A percentile compares a stretch with the other conserved stretches of the same genome.
Conservation (phyloP, 2,797 vertebrate genomes). For the Poeciliopsis turneri region DNA sequence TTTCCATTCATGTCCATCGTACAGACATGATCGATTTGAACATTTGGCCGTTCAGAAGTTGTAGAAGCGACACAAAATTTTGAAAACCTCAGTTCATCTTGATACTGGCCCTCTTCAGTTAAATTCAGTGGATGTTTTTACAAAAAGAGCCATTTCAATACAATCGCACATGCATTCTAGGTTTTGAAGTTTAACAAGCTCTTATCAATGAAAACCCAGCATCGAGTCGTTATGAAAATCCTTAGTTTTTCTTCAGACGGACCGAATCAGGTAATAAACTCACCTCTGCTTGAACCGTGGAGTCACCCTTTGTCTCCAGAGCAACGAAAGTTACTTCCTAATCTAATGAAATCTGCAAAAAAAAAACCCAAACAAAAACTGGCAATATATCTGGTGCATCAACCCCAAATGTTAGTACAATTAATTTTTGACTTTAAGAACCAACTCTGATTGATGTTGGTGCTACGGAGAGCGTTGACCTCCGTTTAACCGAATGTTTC, state of each 20-base stretch:
- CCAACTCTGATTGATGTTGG: background rate
- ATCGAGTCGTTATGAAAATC: background rate
- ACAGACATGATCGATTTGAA: background rate
- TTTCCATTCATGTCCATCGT: background rate
- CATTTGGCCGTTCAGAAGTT: background rate
- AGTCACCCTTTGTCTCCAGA: background rate
- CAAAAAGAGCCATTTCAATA: background rate
- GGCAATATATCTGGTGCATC: background rate
- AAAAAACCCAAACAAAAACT: background rate
- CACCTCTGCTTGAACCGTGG: background rate
- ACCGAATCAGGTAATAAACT: no score
- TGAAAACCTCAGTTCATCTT: background rate
- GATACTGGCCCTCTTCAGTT: background rate
- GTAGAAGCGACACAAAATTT: background rate
- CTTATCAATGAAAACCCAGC: background rate
- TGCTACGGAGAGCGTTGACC: slow-evolving; percentile 10
- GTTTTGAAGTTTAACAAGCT: background rate
- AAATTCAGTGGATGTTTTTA: background rate
- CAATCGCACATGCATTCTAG: background rate
- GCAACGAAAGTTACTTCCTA: background rate
- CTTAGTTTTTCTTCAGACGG: background rate
- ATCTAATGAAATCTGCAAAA: background rate
- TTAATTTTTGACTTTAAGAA: background rate
- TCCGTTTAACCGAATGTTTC: slow-evolving; percentile 20
- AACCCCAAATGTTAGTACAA: background rate